Base-by-base conservation (phyloP, 37 sponge, comb jelly and placozoan genomes). In the Halichondria panicea region DNA sequence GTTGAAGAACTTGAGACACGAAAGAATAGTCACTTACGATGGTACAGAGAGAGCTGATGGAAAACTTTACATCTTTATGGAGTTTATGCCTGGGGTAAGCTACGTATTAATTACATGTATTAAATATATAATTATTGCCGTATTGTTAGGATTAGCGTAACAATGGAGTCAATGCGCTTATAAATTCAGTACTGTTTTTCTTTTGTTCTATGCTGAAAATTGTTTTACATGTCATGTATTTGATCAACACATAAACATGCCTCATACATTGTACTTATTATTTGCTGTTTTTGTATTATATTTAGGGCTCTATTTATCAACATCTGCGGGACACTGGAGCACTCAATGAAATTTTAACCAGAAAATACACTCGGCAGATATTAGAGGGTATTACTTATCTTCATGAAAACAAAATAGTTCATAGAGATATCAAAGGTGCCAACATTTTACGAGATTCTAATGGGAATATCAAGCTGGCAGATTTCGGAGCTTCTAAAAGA, bases 401-500 rank as follows among this genome's bases (percentile, higher is more conserved):
- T 28, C 97, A 96, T 56, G 85, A 82, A 33, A 82, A 90, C 63
- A 78, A 64, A 37, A 89, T 96, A 57, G 89, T 96, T 8, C 97
- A 96, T 45, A 64, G 97, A 33, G 97, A 96, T 72, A 84, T 96
- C 22, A 96, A 96, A 67, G 97, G 89, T 40, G 99, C 99, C 15
- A 98, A 98, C 61, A 90, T 98, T 15, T 81, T 98, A 25, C 81
- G 88, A 77, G 91, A 92, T 30, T 78, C 86, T 33, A 64, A 91
- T 67, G 95, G 95, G 7, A 90, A 92, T 48, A 77, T 98, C 28
- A 98, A 98, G 60, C 66, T 98, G 37, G 94, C 96, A 40, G 99
- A 98, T 58, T 98, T 98, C 89, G 99, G 99, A 22, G 95, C 99
- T 1, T 89, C 96, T 6, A 95, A 90, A 36, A 56, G 96, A 35